Evolutionary conservation across 2,888 invertebrate genomes (phyloP).

Genomic region (Trileptium ribeirensis): DNA sequence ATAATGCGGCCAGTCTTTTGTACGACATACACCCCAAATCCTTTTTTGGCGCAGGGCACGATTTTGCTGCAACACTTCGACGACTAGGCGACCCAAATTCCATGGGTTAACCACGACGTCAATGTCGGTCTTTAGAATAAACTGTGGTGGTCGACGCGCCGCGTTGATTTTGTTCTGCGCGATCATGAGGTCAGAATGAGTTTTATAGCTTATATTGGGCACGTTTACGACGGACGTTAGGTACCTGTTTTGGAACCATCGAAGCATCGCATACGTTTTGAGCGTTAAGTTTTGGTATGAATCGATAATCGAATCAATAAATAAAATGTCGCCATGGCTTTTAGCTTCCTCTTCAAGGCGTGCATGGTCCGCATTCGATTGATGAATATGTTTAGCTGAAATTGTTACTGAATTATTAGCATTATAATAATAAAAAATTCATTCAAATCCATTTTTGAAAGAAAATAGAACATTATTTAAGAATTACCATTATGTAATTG

Average conservation of each 20-base stretch:
- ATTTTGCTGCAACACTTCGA: neutral
- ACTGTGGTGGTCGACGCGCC: neutral
- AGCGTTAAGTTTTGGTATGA: constrained; percentile 14
- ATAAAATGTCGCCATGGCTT: neutral
- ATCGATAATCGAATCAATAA: neutral
- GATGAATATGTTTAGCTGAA: too few relatives aligned
- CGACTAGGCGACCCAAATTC: neutral
- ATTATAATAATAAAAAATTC: too few relatives aligned
- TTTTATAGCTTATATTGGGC: too few relatives aligned
- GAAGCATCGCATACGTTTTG: constrained; percentile 16
- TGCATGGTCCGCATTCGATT: too few relatives aligned
- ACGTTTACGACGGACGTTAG: neutral
- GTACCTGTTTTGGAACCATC: neutral
- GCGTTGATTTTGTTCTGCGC: neutral
- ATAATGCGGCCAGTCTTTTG: neutral
- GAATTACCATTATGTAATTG: too few relatives aligned
- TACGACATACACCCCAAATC: neutral
- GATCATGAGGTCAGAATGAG: neutral
- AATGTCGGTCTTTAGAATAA: constrained; percentile 10
- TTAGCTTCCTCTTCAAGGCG: neutral
- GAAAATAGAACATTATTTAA: too few relatives aligned
- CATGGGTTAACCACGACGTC: constrained; percentile 14
- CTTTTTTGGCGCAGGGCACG: neutral
- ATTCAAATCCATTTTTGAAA: too few relatives aligned
- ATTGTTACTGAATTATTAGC: too few relatives aligned